A percentile compares a stretch with the other conserved stretches of the same genome.
Evolutionary conservation across 2,888 invertebrate genomes (phyloP).

Genomic region (Seira musarum): DNA sequence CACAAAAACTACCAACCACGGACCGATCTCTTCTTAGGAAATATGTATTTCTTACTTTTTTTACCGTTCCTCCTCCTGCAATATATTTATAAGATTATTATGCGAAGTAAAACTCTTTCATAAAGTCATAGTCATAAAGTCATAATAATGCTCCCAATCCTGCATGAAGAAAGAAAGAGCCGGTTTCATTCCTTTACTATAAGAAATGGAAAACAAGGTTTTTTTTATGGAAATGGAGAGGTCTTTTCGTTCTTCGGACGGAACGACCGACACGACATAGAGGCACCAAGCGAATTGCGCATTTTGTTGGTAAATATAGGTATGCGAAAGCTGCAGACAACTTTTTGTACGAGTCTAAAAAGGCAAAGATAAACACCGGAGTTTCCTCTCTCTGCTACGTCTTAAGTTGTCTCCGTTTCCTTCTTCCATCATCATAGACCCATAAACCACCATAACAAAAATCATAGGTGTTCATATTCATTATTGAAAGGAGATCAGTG

Average conservation of each 20-base stretch:
- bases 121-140: neutral
- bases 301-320: conserved; percentile 54
- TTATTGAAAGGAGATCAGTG: conserved; percentile 22
- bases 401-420: neutral
- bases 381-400: neutral
- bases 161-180: neutral
- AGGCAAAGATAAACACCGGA: neutral
- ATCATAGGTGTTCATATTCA: neutral
- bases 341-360: neutral
- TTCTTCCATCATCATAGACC: neutral
- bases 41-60: too few relatives aligned
- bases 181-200: neutral
- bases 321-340: neutral
- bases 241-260: neutral
- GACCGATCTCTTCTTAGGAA: too few relatives aligned
- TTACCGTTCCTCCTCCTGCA: neutral
- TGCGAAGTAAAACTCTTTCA: neutral
- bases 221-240: neutral
- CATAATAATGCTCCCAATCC: neutral
- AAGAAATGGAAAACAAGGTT: neutral
- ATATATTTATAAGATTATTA: neutral
- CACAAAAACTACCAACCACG: too few relatives aligned
- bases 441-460: too few relatives aligned
- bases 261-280: conserved; percentile 28
- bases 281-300: conserved; percentile 58